Conservation (phyloP, 2,888 invertebrate genomes). For the Formica aserva region DNA sequence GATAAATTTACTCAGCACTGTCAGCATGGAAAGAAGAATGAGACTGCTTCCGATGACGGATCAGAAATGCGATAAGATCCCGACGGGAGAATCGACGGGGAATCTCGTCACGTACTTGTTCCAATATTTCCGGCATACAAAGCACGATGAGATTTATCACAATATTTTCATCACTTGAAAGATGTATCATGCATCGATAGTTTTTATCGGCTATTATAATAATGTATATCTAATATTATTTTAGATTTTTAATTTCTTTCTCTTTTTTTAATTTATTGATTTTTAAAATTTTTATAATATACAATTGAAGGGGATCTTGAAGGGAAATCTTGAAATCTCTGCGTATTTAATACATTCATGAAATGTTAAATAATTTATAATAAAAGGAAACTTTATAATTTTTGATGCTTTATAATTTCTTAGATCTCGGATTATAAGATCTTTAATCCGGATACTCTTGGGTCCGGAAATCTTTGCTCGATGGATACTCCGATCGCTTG, state of each 20-base stretch:
- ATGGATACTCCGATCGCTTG: not conserved
- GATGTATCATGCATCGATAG: not conserved
- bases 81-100: constrained; percentile 10
- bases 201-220: not conserved
- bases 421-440: not conserved
- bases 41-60: constrained; percentile 18
- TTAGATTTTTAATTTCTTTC: not conserved
- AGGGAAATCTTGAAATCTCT: not conserved
- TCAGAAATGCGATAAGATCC: constrained; percentile 26
- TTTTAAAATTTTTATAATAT: not conserved
- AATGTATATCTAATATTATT: not conserved
- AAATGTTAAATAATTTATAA: not conserved
- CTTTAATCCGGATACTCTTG: not conserved
- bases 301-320: not conserved
- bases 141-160: not conserved
- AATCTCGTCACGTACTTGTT: constrained; percentile 21
- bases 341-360: not conserved
- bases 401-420: constrained; percentile 1
- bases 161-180: not conserved
- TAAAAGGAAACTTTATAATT: not conserved
- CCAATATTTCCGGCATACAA: constrained; percentile 14
- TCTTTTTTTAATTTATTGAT: too few relatives aligned
- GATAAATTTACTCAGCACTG: constrained; percentile 54
- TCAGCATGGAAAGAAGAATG: constrained; percentile 45
- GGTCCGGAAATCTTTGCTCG: not conserved